Conservation (phyloP, 2,797 vertebrate species). For the Aphelocoma californica region DNA sequence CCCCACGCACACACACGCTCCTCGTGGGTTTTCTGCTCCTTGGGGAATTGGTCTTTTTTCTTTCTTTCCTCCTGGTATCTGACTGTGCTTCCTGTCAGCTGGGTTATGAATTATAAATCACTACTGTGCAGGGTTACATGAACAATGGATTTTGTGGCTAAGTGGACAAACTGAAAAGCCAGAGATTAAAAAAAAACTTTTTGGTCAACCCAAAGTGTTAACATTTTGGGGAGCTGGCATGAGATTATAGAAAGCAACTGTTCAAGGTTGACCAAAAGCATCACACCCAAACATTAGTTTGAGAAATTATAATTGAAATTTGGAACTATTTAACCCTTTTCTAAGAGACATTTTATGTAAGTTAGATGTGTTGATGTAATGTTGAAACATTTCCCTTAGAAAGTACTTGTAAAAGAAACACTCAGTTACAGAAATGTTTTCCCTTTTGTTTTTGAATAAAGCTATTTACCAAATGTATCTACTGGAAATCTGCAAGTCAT, state of each 20-base stretch:
- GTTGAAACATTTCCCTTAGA: background rate
- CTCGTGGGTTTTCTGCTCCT: background rate
- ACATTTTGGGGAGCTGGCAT: background rate
- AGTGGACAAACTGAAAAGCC: background rate
- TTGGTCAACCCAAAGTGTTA: background rate
- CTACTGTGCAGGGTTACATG: background rate
- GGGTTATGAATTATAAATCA: slow-evolving; percentile 37
- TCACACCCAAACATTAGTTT: background rate
- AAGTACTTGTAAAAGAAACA: slow-evolving; percentile 33
- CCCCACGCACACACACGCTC: background rate
- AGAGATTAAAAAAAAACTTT: background rate
- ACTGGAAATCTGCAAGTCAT: slow-evolving; percentile 49
- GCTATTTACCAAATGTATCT: slow-evolving; percentile 16
- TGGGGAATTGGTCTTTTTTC: background rate
- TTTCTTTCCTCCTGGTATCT: slow-evolving; percentile 31
- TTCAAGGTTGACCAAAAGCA: background rate
- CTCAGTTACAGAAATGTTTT: slow-evolving; percentile 22
- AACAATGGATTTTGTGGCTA: slow-evolving; percentile 38
- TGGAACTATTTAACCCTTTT: slow-evolving; percentile 6
- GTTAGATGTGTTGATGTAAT: background rate
- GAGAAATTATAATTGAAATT: background rate
- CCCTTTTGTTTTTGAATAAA: slow-evolving; percentile 30
- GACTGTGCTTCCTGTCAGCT: slow-evolving; percentile 52
- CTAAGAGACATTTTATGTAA: background rate
- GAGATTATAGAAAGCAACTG: background rate